phyloP scores from a whole-genome alignment of 2,113 vertebrate genomes.

The Hiodon tergisus region DNA sequence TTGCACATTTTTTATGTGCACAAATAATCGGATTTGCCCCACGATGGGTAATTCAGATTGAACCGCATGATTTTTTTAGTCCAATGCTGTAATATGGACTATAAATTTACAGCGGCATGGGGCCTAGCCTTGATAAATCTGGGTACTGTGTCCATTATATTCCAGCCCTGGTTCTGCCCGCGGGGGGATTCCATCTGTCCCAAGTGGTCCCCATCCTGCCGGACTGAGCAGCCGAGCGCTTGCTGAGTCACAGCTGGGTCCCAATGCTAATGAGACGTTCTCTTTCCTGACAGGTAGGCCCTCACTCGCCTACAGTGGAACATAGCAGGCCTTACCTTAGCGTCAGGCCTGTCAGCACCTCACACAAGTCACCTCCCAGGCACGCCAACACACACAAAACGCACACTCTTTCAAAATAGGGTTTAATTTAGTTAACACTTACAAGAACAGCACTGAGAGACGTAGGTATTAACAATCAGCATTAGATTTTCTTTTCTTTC shows the following conservation, averaged over 20 bases:
- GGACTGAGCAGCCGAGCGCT: neutral
- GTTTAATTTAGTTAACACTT: constrained; percentile 70
- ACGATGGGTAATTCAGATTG: too few species aligned
- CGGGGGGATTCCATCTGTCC: constrained; percentile 20
- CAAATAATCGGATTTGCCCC: too few species aligned
- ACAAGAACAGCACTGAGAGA: constrained; percentile 62
- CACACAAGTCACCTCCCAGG: constrained; percentile 9
- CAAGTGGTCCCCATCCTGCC: neutral
- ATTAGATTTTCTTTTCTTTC: constrained; percentile 30
- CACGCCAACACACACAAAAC: constrained; percentile 14
- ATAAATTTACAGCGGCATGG: too few species aligned
- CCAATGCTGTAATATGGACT: too few species aligned
- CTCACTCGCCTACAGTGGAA: constrained; percentile 16
- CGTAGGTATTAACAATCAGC: constrained; percentile 55
- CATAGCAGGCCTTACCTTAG: constrained; percentile 5
- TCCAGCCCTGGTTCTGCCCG: constrained; percentile 6
- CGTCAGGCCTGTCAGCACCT: constrained; percentile 21
- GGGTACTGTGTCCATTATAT: constrained; percentile 15
- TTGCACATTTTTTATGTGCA: neutral
- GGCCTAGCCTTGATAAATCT: neutral
- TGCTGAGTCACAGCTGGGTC: too few species aligned
- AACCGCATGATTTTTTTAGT: too few species aligned
- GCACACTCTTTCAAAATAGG: constrained; percentile 15
- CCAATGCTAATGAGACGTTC: constrained; percentile 35
- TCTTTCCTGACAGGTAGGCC: constrained; percentile 34